Conservation (phyloP, 2,888 invertebrate species). For the Branchellion lobata region DNA sequence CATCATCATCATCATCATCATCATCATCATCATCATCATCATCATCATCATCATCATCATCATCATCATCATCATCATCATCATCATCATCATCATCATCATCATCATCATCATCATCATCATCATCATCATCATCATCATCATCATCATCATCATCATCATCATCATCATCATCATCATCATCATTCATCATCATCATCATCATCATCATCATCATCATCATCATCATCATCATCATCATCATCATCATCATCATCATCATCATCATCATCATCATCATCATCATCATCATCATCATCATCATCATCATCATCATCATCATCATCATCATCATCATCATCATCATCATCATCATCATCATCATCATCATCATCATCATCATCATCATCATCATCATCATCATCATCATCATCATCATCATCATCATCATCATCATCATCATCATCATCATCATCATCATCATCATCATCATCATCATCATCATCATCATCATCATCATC, state of each 20-base stretch:
- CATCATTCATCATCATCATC: too few relatives aligned
- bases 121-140: background rate
- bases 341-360: background rate
- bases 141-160: background rate
- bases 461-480: background rate
- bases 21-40: background rate
- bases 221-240: background rate
- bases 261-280: conserved; percentile 2
- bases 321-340: background rate
- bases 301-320: background rate
- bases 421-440: conserved; percentile 8
- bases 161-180: conserved; percentile 7
- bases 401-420: background rate
- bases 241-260: background rate
- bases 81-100: background rate
- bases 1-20: background rate
- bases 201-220: background rate
- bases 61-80: background rate
- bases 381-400: background rate
- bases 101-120: conserved; percentile 3
- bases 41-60: conserved; percentile 1
- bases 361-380: background rate
- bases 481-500: conserved; percentile 17
- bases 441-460: background rate
- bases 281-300: background rate